Conservation (phyloP, 2,113 vertebrate genomes). For the Eurystomus gularis region DNA sequence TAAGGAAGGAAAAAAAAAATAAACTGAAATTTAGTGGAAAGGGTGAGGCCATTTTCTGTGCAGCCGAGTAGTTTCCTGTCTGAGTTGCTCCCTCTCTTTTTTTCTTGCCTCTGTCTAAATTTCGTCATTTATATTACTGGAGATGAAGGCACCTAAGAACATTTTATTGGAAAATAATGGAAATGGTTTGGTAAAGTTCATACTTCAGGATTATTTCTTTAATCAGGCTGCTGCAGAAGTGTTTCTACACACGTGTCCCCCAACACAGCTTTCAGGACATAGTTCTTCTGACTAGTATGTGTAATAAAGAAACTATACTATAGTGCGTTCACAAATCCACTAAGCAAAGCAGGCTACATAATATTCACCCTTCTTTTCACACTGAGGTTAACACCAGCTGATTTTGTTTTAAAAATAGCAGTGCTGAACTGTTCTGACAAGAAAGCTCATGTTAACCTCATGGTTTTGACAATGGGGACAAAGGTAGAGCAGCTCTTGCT, state of each 20-base stretch:
- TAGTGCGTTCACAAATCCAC: neutral
- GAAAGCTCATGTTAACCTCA: neutral
- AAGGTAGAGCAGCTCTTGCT: neutral
- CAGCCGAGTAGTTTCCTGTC: slow-evolving; percentile 59
- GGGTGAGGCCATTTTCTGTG: slow-evolving; percentile 48
- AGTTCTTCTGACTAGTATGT: neutral
- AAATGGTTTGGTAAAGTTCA: neutral
- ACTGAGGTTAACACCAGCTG: neutral
- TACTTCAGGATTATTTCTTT: neutral
- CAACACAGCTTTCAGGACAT: neutral
- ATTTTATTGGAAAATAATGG: neutral
- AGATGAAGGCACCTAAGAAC: neutral
- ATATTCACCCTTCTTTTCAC: neutral
- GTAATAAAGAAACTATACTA: neutral
- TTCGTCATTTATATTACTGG: neutral
- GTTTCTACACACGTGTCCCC: neutral
- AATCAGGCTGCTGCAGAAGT: neutral
- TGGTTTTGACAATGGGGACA: neutral
- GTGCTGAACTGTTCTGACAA: neutral
- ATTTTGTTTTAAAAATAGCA: neutral
- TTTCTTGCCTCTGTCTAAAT: neutral
- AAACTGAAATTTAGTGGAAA: slow-evolving; percentile 58
- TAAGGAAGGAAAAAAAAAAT: slow-evolving; percentile 45
- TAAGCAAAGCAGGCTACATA: neutral
- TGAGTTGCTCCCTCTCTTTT: neutral